Evolutionary conservation across 2,797 vertebrate species (phyloP), one percentile per base, ranked within the genome.

Genomic region (Eremophila alpestris): DNA sequence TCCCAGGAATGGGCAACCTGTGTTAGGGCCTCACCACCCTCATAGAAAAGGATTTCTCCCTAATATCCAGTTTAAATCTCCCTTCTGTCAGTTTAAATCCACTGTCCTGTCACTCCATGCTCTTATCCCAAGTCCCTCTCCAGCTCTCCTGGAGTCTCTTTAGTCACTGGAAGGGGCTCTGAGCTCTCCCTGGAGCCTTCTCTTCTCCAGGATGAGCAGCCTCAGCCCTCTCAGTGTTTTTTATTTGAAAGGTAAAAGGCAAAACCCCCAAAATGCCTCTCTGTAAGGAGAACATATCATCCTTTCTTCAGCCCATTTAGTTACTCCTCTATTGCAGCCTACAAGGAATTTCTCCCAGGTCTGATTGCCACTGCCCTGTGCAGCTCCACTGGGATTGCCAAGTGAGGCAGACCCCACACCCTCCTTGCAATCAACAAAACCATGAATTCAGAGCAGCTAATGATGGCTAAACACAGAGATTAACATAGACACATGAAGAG

Each of bases 41-140:
- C 43, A 22, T 0, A 52, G 45, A 12, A 2, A 70, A 40, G 8
- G 45, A 46, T 52, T 64, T 46, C 1, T 58, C 48, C 21, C 3
- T 20, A 3, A 9, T 12, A 32, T 8, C 2, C 15, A 34, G 15
- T 40, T 15, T 22, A 58, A 58, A 58, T 58, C 24, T 52, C 7
- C 16, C 16, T 29, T 49, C 32, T 83, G 3, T 30, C 24, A 45
- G 20, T 22, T 76, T 40, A 23, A 58, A 77, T 2, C 4, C 58
- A 23, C 10, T 40, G n/a, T 23, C 38, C 21, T 16, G 7, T 58
- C 38, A 30, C 21, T 41, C 51, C 38, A 32, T 40, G 8, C 9
- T 4, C 29, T 26, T 13, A 4, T 32, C n/a, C 2, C 0, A 1
- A 46, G 18, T 23, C 40, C 40, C 18, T 52, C 40, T 36, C 26